A percentile compares a stretch with the other conserved stretches of the same genome.
Evolutionary conservation across 2,888 invertebrate genomes (phyloP).

Genomic region (Gymnoscelis rufifasciata): DNA sequence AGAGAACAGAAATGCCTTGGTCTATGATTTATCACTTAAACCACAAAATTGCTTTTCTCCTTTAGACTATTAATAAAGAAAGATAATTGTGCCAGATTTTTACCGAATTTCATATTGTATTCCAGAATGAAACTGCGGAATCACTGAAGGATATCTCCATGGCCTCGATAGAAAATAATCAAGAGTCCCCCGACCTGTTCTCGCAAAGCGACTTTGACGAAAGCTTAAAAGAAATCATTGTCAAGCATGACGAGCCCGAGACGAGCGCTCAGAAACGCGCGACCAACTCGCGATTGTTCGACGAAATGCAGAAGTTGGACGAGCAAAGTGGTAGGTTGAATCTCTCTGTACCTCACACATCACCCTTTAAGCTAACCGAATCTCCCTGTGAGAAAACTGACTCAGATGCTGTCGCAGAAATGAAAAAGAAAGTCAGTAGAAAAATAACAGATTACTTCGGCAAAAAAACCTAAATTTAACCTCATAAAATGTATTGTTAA

Average conservation of each 20-base stretch:
- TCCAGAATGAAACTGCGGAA: conserved; percentile 39
- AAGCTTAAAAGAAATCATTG: conserved; percentile 29
- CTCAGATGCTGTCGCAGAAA: conserved; percentile 40
- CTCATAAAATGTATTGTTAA: background rate
- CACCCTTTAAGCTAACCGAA: conserved; percentile 29
- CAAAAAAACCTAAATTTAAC: conserved; percentile 50
- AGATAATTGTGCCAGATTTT: too few relatives aligned
- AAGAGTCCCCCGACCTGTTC: conserved; percentile 49
- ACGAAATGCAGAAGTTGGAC: conserved; percentile 51
- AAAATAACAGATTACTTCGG: conserved; percentile 71
- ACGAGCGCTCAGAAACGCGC: conserved; percentile 7
- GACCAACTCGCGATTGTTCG: conserved; percentile 38
- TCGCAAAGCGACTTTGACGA: conserved; percentile 44
- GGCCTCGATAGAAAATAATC: background rate
- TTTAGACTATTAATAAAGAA: too few relatives aligned
- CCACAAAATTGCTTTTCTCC: too few relatives aligned
- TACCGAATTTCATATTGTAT: too few relatives aligned
- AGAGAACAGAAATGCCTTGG: too few relatives aligned
- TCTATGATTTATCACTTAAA: too few relatives aligned
- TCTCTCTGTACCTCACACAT: conserved; percentile 38
- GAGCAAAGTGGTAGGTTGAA: conserved; percentile 44
- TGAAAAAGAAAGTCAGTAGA: conserved; percentile 52
- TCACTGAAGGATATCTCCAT: conserved; percentile 11
- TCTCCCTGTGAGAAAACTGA: conserved; percentile 16
- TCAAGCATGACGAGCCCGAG: conserved; percentile 4